Evolutionary conservation across 2,888 invertebrate genomes (phyloP).

Genomic region (Bombyx huttoni): DNA sequence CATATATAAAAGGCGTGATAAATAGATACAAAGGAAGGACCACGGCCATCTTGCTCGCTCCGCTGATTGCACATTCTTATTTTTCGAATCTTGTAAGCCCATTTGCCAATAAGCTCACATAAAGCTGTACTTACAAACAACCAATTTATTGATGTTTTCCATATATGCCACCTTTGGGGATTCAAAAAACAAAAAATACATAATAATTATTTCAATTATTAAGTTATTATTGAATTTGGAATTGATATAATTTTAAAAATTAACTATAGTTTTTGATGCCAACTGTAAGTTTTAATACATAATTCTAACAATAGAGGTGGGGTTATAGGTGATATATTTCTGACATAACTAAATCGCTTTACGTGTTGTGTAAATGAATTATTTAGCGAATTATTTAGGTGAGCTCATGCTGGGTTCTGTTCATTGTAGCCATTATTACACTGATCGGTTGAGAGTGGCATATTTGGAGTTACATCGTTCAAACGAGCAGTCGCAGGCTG

Average conservation of each 20-base stretch:
- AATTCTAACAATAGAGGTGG: too few relatives aligned
- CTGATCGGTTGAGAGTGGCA: slow-evolving; percentile 14
- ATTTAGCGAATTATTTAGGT: too few relatives aligned
- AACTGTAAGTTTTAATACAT: too few relatives aligned
- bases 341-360: too few relatives aligned
- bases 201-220: not conserved
- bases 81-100: slow-evolving; percentile 21
- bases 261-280: too few relatives aligned
- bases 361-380: too few relatives aligned
- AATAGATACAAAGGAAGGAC: slow-evolving; percentile 44
- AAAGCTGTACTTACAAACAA: slow-evolving; percentile 38
- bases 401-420: too few relatives aligned
- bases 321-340: too few relatives aligned
- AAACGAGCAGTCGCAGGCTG: slow-evolving; percentile 41
- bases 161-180: slow-evolving; percentile 23
- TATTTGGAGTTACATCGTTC: slow-evolving; percentile 29
- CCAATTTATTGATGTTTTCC: slow-evolving; percentile 18
- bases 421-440: too few relatives aligned
- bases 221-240: too few relatives aligned
- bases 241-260: too few relatives aligned
- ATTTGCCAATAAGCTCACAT: slow-evolving; percentile 38
- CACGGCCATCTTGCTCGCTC: slow-evolving; percentile 69
- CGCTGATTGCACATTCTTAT: slow-evolving; percentile 37
- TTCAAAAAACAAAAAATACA: slow-evolving; percentile 3
- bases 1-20: slow-evolving; percentile 36